phyloP scores from a whole-genome alignment of 2,113 vertebrate genomes.

The Panthera tigris region DNA sequence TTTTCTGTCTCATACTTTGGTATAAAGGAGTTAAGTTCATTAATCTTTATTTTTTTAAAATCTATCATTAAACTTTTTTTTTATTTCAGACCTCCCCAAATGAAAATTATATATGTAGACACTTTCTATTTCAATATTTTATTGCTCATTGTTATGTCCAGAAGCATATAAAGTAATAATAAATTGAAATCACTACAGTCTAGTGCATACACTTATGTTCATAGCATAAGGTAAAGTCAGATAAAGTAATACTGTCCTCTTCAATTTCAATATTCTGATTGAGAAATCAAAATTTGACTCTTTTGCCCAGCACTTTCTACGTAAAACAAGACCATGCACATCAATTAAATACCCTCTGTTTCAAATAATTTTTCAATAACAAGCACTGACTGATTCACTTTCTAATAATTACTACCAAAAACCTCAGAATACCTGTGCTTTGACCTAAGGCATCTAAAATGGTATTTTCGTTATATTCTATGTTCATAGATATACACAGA shows the following conservation, averaged over 20 bases:
- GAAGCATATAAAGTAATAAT: not conserved
- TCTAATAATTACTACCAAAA: slow-evolving; percentile 33
- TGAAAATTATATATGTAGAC: not conserved
- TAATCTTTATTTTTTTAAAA: not conserved
- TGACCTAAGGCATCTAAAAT: slow-evolving; percentile 61
- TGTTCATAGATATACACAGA: not conserved
- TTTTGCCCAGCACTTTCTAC: slow-evolving; percentile 20
- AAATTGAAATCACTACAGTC: slow-evolving; percentile 2
- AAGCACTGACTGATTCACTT: slow-evolving; percentile 14
- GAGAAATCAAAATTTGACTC: slow-evolving; percentile 25
- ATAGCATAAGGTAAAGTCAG: not conserved
- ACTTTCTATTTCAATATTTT: not conserved
- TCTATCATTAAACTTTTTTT: not conserved
- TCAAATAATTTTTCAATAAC: slow-evolving; percentile 38
- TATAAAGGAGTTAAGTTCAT: not conserved
- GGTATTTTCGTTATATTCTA: slow-evolving; percentile 46
- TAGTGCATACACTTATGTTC: not conserved
- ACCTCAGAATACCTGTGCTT: slow-evolving; percentile 57
- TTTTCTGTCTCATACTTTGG: not conserved
- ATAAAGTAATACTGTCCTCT: slow-evolving; percentile 45
- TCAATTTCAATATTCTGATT: not conserved
- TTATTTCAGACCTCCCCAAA: not conserved
- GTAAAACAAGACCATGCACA: slow-evolving; percentile 40
- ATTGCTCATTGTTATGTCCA: not conserved
- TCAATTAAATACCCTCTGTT: slow-evolving; percentile 26